Percentiles rank a stretch among this genome's conserved stretches.
phyloP scores from a whole-genome alignment of 2,888 invertebrate genomes.

The Leptopilina drosophilae region DNA sequence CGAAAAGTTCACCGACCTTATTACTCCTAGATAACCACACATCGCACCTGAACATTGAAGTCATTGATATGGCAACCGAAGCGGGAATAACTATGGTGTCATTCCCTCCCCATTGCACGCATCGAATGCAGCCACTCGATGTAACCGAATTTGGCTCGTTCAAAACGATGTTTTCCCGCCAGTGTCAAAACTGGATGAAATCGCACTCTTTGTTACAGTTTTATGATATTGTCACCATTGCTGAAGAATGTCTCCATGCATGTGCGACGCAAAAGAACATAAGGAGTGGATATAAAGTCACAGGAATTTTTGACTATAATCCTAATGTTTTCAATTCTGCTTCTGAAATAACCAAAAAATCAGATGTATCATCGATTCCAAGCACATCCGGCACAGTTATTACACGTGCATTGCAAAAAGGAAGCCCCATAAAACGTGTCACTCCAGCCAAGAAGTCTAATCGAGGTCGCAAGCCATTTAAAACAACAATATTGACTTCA shows the following conservation, averaged over 20 bases:
- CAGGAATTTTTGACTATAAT: conserved; percentile 52
- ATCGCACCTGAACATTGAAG: conserved; percentile 51
- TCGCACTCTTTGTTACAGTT: conserved; percentile 7
- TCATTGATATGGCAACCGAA: conserved; percentile 51
- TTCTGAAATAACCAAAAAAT: too few species aligned
- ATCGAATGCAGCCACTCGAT: conserved; percentile 43
- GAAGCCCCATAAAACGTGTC: too few species aligned
- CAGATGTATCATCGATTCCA: too few species aligned
- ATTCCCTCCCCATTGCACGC: conserved; percentile 60
- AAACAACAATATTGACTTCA: too few species aligned
- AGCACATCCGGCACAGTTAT: too few species aligned
- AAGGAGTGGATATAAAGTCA: conserved; percentile 47
- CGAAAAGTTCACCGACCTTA: conserved; percentile 50
- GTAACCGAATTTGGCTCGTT: neutral
- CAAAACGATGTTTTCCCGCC: neutral
- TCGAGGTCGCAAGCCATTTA: too few species aligned
- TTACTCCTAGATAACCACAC: conserved; percentile 58
- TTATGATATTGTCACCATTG: conserved; percentile 47
- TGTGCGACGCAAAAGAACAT: conserved; percentile 50
- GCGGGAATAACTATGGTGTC: conserved; percentile 59
- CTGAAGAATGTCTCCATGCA: conserved; percentile 56
- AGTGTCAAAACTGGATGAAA: conserved; percentile 8
- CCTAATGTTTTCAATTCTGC: conserved; percentile 47
- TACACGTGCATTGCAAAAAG: too few species aligned
- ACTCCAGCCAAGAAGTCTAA: too few species aligned